A percentile compares a stretch with the other conserved stretches of the same genome.
Evolutionary conservation across 2,113 vertebrate genomes (phyloP).

Genomic region (Mola mola): DNA sequence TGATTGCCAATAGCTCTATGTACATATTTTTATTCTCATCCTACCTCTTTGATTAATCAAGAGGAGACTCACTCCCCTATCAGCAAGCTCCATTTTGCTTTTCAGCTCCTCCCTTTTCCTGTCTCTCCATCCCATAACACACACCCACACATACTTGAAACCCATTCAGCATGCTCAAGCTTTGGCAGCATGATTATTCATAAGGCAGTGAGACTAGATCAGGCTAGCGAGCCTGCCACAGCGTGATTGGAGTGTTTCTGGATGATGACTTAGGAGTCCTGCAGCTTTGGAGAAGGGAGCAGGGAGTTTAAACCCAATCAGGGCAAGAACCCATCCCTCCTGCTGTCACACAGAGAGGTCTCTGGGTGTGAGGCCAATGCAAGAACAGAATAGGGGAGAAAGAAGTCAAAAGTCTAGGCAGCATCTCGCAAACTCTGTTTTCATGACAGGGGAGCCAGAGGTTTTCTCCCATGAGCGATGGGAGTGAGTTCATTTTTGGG

Average conservation of each 20-base stretch:
- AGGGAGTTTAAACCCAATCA: constrained; percentile 68
- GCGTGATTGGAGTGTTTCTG: constrained; percentile 55
- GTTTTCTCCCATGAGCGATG: constrained; percentile 60
- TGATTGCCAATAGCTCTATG: constrained; percentile 42
- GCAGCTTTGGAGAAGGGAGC: constrained; percentile 57
- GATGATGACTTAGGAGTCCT: constrained; percentile 63
- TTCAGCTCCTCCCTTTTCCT: constrained; percentile 25
- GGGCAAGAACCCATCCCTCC: constrained; percentile 43
- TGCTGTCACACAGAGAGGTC: constrained; percentile 31
- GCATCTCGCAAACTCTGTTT: constrained; percentile 17
- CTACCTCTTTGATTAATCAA: constrained; percentile 66
- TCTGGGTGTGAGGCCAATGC: constrained; percentile 36
- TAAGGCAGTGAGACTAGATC: constrained; percentile 43
- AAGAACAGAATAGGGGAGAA: constrained; percentile 47
- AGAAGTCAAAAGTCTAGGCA: constrained; percentile 44
- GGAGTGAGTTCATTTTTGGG: constrained; percentile 46
- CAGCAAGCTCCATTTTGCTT: constrained; percentile 38
- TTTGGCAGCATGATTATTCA: constrained; percentile 65
- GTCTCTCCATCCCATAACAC: constrained; percentile 7
- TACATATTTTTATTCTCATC: constrained; percentile 52
- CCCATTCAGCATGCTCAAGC: constrained; percentile 44
- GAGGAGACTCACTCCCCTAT: constrained; percentile 37
- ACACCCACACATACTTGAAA: constrained; percentile 11
- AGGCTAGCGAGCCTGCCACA: constrained; percentile 51
- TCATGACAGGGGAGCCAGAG: constrained; percentile 2